Evolutionary conservation across 1,140 invertebrate species (phyloP).

Genomic region (Dinoponera quadriceps): DNA sequence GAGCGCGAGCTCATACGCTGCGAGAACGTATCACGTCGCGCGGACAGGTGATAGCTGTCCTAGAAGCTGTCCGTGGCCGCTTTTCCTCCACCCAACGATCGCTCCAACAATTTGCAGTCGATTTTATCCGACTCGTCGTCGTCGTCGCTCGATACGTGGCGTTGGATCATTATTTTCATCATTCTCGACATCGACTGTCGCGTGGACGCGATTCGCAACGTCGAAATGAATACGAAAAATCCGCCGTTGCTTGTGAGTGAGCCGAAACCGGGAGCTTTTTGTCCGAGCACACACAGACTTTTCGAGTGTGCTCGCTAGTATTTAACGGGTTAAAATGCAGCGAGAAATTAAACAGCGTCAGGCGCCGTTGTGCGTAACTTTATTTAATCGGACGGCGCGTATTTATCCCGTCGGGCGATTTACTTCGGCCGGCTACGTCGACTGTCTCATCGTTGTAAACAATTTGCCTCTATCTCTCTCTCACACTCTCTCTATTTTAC

Average conservation of each 20-base stretch:
- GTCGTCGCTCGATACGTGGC: no score
- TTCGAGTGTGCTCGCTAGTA: no score
- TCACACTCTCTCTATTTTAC: slow-evolving; percentile 22
- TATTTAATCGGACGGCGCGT: slow-evolving; percentile 51
- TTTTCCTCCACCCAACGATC: neutral
- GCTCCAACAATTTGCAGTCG: neutral
- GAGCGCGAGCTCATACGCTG: neutral
- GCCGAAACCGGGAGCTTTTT: neutral
- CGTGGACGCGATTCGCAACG: neutral
- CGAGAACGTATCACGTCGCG: neutral
- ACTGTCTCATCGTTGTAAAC: slow-evolving; percentile 44
- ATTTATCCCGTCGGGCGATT: slow-evolving; percentile 46
- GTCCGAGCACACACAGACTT: neutral
- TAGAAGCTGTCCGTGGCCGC: neutral
- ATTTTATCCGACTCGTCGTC: neutral
- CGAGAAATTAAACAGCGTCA: slow-evolving; percentile 46
- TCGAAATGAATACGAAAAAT: neutral
- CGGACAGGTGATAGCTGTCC: neutral
- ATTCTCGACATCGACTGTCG: neutral
- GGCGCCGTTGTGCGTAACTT: slow-evolving; percentile 8
- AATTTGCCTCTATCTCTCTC: slow-evolving; percentile 11
- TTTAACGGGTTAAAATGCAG: slow-evolving; percentile 46
- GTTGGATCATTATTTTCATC: neutral
- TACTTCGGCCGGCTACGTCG: slow-evolving; percentile 9
- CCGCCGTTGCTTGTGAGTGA: neutral